A percentile compares a stretch with the other conserved stretches of the same genome.
These are phyloP conservation scores for Linepithema humile DNA, from an alignment of 1,140 invertebrate genomes.

Conservation along the genomic window DNA sequence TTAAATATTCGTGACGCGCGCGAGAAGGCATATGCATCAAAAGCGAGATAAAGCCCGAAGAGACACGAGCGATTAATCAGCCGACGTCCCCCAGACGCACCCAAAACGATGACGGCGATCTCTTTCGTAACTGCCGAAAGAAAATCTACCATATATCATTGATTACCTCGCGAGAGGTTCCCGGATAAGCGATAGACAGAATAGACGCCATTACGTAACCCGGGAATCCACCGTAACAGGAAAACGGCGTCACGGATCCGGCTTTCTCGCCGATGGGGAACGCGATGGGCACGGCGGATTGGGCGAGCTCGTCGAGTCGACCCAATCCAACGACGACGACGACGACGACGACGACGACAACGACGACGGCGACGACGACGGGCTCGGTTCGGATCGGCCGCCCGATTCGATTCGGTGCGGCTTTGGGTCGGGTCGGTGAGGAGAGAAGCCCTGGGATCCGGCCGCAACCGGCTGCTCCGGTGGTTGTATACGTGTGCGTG, in stretches of 20 bases:
- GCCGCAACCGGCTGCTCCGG: not conserved
- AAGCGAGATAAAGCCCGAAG: constrained; percentile 42
- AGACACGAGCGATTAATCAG: constrained; percentile 48
- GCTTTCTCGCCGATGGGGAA: not conserved
- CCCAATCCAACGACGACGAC: not conserved
- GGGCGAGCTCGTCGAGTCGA: constrained; percentile 6
- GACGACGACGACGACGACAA: no score
- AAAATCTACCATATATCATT: constrained; percentile 48
- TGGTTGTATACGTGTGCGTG: not conserved
- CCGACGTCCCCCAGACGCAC: not conserved
- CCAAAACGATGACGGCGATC: constrained; percentile 11
- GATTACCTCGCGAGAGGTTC: constrained; percentile 26
- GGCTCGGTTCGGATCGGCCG: constrained; percentile 32
- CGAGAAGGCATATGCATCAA: constrained; percentile 46
- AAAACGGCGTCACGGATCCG: constrained; percentile 1
- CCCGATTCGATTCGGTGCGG: constrained; percentile 41
- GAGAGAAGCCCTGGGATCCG: constrained; percentile 34
- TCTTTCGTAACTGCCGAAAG: constrained; percentile 42
- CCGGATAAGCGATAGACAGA: constrained; percentile 37
- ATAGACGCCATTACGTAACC: constrained; percentile 26
- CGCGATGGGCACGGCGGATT: not conserved
- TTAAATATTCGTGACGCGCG: constrained; percentile 48
- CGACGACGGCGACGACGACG: no score
- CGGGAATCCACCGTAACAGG: not conserved
- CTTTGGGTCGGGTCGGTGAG: constrained; percentile 14